Evolutionary conservation across 1,140 invertebrate genomes (phyloP), one percentile per base, ranked within the genome.

Genomic region (Cherax destructor): DNA sequence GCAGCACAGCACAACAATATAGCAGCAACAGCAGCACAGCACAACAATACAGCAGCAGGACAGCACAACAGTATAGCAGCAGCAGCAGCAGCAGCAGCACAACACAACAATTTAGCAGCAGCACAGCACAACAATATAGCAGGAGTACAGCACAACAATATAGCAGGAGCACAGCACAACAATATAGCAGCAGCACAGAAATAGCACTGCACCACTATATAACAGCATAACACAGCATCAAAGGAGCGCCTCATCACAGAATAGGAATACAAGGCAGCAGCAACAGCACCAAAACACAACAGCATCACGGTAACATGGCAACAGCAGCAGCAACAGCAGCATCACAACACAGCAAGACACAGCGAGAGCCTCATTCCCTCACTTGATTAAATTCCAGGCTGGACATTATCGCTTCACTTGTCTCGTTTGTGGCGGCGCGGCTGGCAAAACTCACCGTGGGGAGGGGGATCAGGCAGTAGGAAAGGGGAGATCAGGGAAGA

Each of bases 381-480:
- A 91, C 88, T 91, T 84, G 88, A 85, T 91, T 91, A 91, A 91
- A 91, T 91, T 91, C 83, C 88, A 21, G 30, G 18, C 74, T 59
- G 88, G 88, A 69, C 81, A 90, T 91, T 91, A 85, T 85, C 88
- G 88, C 88, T 91, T 91, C 83, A 91, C 88, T 91, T 91, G 88
- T 91, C 88, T 91, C 88, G 88, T 91, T 91, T 91, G 88, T 49
- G 88, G 88, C 88, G 56, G 80, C 88, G 30, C 72, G n/a, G 59
- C 56, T 50, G 72, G 76, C 50, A 91, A 91, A 83, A 83, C 87
- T 89, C 79, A 24, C n/a, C 7, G 50, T n/a, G n/a, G 52, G 78
- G 50, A 21, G 30, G 78, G 65, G 61, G 49, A 59, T 6, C 10
- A 59, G 86, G 59, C n/a, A 18, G 21, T 13, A 30, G 18, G 41